Evolutionary conservation across 2,888 invertebrate species (phyloP), one percentile per base, ranked within the genome.

Genomic region (Leptinotarsa haldemani): DNA sequence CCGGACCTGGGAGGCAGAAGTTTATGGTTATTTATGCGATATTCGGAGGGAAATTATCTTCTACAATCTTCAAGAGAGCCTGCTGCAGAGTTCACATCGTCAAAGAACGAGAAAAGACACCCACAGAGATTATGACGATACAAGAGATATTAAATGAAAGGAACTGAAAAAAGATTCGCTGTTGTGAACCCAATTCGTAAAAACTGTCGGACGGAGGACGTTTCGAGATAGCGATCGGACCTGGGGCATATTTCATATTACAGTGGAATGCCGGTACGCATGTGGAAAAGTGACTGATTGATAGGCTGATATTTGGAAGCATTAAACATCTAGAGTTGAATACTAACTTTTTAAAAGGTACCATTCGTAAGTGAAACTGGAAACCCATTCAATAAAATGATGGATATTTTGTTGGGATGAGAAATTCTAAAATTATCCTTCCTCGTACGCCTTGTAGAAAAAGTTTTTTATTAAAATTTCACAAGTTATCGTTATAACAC

Each of bases 21-120:
- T 85, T 85, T 85, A 85, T 84, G 83, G 85, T 86, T 85, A 86
- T 87, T 86, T 86, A 86, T 87, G 85, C 83, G 84, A 85, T 84
- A 85, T 84, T 76, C 76, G 77, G 81, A 84, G 71, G 73, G 76
- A 74, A 77, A 80, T 80, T 81, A 80, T 80, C 82, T 80, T 71
- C 75, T 30, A 65, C 70, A 56, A 76, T 76, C 75, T 76, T 68
- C 68, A 47, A 71, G 67, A 71, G 65, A 56, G 69, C 72, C 69
- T 72, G 72, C 74, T 67, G 70, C 71, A 71, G 68, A 64, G 68
- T 73, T 70, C 74, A 76, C 65, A 69, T 73, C 71, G 69, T 73
- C 77, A 70, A 75, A 71, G 64, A 56, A 69, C 65, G 69, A 70
- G 69, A 77, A 74, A 74, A 79, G 71, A 77, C 79, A 79, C 77